Base-by-base conservation (phyloP, 2,888 invertebrate species). In the Automeris io region DNA sequence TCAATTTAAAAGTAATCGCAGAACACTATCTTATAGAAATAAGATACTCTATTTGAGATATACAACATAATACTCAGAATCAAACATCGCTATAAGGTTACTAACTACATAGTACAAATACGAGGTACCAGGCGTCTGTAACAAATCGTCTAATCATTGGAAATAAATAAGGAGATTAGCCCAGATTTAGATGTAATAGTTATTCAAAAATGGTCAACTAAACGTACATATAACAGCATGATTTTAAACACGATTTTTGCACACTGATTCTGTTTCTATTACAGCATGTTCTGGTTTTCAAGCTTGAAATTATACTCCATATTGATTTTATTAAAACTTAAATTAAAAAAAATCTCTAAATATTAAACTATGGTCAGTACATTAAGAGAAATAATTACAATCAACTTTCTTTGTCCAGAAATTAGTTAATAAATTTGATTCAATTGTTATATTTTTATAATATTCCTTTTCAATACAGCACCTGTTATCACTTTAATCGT, bases 51-150 rank as follows among this genome's bases (percentile, higher is more conserved):
- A 19, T 19, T 19, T 19, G 4, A 19, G 3, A 19, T 19, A 19
- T 5, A 19, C 6, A 5, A 19, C 3, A 6, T 19, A 19, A 19
- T 19, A 19, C 4, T 3, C 6, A 19, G 4, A 24, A 24, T 16
- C 68, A 69, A 68, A 61, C 60, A 61, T 63, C 61, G 62, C 59
- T 54, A 45, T 37, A 40, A 43, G 49, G 44, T 45, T 52, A 78
- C 73, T 77, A 80, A 82, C 68, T 67, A 67, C n/a, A n/a, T n/a
- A n/a, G n/a, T 70, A 68, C 59, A 48, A 49, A 62, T 49, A 63
- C 53, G 67, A 65, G 78, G 77, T 79, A 77, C 55, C 71, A 73
- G 78, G 75, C 67, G 54, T 57, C 55, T 54, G 57, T 58, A 51
- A 58, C 47, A 46, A 61, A 52, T 57, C 58, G 58, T 64, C 53